Conservation (phyloP, 2,888 invertebrate species). For the Hyposoter didymator region DNA sequence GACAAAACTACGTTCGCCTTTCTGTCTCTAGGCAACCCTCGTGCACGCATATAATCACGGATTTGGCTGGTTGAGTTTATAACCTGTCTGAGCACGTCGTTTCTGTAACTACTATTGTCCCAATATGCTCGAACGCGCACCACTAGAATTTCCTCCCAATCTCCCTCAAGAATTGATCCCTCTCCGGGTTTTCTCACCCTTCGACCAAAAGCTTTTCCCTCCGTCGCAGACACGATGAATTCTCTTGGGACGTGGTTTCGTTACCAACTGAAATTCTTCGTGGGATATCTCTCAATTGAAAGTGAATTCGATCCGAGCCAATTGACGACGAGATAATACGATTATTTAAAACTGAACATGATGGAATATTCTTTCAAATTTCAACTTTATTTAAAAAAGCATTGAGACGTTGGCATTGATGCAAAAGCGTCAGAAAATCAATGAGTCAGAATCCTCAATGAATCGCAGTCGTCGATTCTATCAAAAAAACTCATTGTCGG, state of each 20-base stretch:
- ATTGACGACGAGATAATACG: slow-evolving; percentile 4
- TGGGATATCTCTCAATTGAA: neutral
- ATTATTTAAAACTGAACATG: neutral
- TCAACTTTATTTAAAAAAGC: neutral
- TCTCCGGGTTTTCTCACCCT: slow-evolving; percentile 11
- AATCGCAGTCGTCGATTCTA: too few relatives aligned
- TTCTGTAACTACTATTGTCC: slow-evolving; percentile 51
- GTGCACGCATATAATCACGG: neutral
- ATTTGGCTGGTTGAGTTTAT: slow-evolving; percentile 15
- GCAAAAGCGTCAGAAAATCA: too few relatives aligned
- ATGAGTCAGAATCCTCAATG: too few relatives aligned
- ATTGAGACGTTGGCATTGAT: neutral
- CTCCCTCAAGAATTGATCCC: slow-evolving; percentile 28
- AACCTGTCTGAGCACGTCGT: slow-evolving; percentile 24
- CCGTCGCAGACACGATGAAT: neutral
- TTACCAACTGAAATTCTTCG: neutral
- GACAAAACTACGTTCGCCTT: neutral
- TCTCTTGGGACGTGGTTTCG: slow-evolving; percentile 13
- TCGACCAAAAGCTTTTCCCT: slow-evolving; percentile 24
- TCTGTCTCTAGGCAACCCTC: neutral
- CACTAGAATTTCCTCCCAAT: slow-evolving; percentile 35
- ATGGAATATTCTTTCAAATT: neutral
- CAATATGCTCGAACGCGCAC: slow-evolving; percentile 48
- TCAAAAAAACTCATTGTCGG: too few relatives aligned
- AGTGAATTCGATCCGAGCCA: neutral